Evolutionary conservation across 2,888 invertebrate species (phyloP).

Genomic region (Asteroscopus sphinx): DNA sequence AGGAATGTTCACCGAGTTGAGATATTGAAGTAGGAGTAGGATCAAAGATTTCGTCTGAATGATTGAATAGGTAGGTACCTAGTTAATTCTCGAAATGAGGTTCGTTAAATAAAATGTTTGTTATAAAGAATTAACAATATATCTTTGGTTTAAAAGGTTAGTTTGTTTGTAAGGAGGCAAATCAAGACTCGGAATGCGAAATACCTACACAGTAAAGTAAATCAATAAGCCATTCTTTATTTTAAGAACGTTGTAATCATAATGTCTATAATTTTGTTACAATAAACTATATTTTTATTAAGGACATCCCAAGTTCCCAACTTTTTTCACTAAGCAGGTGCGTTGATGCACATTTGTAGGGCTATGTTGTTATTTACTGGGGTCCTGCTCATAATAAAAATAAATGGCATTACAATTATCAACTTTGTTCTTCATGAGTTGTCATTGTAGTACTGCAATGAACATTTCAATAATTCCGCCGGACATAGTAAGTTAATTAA

Average conservation of each 20-base stretch:
- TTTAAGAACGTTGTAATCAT: conserved; percentile 57
- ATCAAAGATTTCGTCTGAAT: conserved; percentile 55
- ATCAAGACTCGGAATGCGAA: neutral
- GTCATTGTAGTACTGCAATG: conserved; percentile 68
- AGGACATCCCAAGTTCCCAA: conserved; percentile 76
- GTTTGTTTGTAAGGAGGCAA: neutral
- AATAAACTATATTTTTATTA: conserved; percentile 69
- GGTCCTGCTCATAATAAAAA: conserved; percentile 72
- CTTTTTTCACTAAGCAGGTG: conserved; percentile 82
- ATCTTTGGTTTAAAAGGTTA: neutral
- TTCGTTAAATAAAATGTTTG: neutral
- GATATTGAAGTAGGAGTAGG: conserved; percentile 43
- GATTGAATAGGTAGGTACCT: too few species aligned
- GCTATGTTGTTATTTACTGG: conserved; percentile 73
- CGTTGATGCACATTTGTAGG: conserved; percentile 70
- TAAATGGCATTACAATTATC: conserved; percentile 81
- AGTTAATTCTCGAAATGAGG: conserved; percentile 4
- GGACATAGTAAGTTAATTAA: conserved; percentile 65
- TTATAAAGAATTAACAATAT: too few species aligned
- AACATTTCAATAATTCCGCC: conserved; percentile 70
- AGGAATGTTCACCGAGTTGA: conserved; percentile 56
- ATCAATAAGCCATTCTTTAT: conserved; percentile 22
- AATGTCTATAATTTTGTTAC: conserved; percentile 56
- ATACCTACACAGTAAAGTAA: neutral
- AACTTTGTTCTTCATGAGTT: conserved; percentile 70